phyloP scores from a whole-genome alignment of 2,113 vertebrate genomes.

The human (Homo sapiens) region GRCh38 chr2:130232501-130233000 shows the following conservation, averaged over 20 bases:
- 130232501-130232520: background rate
- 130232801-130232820: background rate
- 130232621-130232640: background rate
- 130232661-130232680: background rate
- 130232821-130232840: too few species aligned
- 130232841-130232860: too few species aligned
- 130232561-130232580: background rate
- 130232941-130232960: too few species aligned
- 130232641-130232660: background rate
- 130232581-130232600: background rate
- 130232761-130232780: background rate
- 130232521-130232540: background rate
- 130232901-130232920: too few species aligned
- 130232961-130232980: too few species aligned
- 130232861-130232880: too few species aligned
- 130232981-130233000: too few species aligned
- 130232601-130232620: background rate
- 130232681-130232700: background rate
- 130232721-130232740: background rate
- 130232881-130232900: too few species aligned
- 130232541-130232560: background rate
- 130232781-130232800: background rate
- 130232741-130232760: background rate
- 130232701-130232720: background rate
- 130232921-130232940: too few species aligned